Evolutionary conservation across 2,888 invertebrate genomes (phyloP).

Genomic region (Myathropa florea): DNA sequence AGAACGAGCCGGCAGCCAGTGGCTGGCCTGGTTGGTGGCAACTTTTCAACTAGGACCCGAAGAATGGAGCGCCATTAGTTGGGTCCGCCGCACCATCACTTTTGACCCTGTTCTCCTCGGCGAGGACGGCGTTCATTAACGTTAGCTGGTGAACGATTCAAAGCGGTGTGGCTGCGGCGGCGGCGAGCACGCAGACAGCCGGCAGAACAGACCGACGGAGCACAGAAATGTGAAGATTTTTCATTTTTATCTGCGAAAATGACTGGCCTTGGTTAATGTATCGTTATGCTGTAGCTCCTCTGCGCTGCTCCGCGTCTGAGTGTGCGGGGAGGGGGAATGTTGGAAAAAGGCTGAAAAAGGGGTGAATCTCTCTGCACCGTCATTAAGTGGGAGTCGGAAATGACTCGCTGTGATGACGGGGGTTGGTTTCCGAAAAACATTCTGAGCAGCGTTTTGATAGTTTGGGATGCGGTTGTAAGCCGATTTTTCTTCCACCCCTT

Average conservation of each 20-base stretch:
- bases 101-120: slow-evolving; percentile 44
- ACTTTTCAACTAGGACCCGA: background rate
- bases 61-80: slow-evolving; percentile 21
- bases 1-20: background rate
- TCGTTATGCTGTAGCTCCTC: slow-evolving; percentile 44
- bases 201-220: background rate
- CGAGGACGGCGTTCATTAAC: slow-evolving; percentile 54
- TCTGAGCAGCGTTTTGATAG: slow-evolving; percentile 8
- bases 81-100: slow-evolving; percentile 34
- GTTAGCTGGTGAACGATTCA: slow-evolving; percentile 21
- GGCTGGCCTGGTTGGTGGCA: background rate
- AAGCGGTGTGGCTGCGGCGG: too few species aligned
- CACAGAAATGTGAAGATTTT: slow-evolving; percentile 50
- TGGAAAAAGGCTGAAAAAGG: background rate
- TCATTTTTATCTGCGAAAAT: slow-evolving; percentile 60
- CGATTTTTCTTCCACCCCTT: background rate
- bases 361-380: slow-evolving; percentile 18
- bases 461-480: background rate
- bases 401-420: background rate
- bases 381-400: slow-evolving; percentile 39
- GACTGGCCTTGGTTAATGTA: slow-evolving; percentile 59
- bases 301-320: background rate
- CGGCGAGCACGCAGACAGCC: too few species aligned
- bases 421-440: slow-evolving; percentile 8
- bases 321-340: too few species aligned